These are phyloP conservation scores for Poecilobothrus nobilitatus DNA, from an alignment of 2,888 invertebrate genomes.

Conservation along the genomic window DNA sequence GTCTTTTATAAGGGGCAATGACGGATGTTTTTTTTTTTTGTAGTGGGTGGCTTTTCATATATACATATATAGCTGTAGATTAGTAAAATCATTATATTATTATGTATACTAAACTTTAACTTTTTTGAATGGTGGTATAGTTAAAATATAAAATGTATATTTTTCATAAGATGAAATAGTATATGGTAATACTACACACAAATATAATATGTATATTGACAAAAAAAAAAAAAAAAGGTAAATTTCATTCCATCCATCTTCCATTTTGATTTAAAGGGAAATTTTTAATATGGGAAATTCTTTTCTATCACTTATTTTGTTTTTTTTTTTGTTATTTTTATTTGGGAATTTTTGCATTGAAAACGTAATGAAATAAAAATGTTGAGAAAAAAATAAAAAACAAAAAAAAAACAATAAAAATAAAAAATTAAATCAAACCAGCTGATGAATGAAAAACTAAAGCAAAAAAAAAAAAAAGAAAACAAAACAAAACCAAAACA, in stretches of 20 bases:
- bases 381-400: too few relatives aligned
- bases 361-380: not conserved
- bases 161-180: too few relatives aligned
- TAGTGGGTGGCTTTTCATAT: too few relatives aligned
- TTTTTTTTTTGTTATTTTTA: not conserved
- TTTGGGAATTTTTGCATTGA: not conserved
- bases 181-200: not conserved
- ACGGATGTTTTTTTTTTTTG: too few relatives aligned
- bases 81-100: too few relatives aligned
- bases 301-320: not conserved
- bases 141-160: too few relatives aligned
- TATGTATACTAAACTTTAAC: too few relatives aligned
- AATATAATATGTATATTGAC: not conserved
- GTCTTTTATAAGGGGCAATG: too few relatives aligned
- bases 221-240: not conserved
- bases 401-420: not conserved
- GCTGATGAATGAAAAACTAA: constrained; percentile 1
- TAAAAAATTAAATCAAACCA: not conserved
- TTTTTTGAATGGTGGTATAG: too few relatives aligned
- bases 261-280: not conserved
- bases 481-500: too few relatives aligned
- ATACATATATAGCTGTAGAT: too few relatives aligned
- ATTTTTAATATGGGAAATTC: not conserved
- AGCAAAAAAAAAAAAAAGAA: too few relatives aligned
- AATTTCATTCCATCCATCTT: not conserved